These are phyloP conservation scores for Clepsis dumicolana DNA, from an alignment of 2,888 invertebrate genomes.

Conservation along the genomic window DNA sequence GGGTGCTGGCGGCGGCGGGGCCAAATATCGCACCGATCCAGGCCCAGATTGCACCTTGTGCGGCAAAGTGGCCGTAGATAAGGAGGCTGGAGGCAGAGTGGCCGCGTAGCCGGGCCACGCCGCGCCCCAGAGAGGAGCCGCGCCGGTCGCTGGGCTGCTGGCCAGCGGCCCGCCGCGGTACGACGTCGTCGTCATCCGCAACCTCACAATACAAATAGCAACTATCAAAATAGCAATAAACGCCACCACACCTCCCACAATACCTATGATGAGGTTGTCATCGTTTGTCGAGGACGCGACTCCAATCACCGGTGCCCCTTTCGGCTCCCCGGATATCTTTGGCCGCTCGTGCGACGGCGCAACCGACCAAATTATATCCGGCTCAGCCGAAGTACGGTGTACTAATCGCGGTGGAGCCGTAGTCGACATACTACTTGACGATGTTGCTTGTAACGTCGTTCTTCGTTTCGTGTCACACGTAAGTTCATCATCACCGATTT, in stretches of 20 bases:
- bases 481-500: conserved; percentile 93
- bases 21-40: conserved; percentile 83
- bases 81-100: conserved; percentile 86
- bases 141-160: conserved; percentile 86
- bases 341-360: conserved; percentile 89
- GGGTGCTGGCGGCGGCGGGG: conserved; percentile 88
- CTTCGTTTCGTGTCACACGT: conserved; percentile 90
- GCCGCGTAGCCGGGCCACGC: conserved; percentile 86
- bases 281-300: conserved; percentile 91
- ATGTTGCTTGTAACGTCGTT: conserved; percentile 74
- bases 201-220: conserved; percentile 94
- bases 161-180: conserved; percentile 90
- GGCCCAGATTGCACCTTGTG: conserved; percentile 87
- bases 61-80: conserved; percentile 88
- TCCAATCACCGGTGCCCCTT: conserved; percentile 85
- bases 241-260: conserved; percentile 96
- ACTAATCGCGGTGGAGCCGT: conserved; percentile 82
- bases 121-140: conserved; percentile 86
- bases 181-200: conserved; percentile 89
- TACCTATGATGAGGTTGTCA: conserved; percentile 97
- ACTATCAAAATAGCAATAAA: conserved; percentile 95
- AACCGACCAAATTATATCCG: conserved; percentile 96
- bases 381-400: conserved; percentile 89
- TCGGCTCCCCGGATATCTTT: conserved; percentile 85
- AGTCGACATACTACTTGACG: conserved; percentile 75